Evolutionary conservation across 2,797 vertebrate genomes (phyloP).

Genomic region (Gallirallus australis): DNA sequence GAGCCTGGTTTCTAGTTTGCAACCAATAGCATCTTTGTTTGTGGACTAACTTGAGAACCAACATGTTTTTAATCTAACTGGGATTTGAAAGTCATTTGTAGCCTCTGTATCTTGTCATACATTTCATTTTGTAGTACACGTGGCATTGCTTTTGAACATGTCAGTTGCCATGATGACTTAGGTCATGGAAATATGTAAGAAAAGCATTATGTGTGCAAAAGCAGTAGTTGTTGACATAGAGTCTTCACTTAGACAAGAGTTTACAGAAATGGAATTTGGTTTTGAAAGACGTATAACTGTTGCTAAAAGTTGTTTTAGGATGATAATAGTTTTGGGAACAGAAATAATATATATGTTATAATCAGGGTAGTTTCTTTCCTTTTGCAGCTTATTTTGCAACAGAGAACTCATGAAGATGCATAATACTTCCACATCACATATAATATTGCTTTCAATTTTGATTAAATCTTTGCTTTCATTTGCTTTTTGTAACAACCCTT

Average conservation of each 20-base stretch:
- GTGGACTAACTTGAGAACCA: background rate
- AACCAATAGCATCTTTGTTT: background rate
- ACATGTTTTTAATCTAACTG: background rate
- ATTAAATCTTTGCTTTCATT: background rate
- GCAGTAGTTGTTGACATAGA: background rate
- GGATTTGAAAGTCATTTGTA: background rate
- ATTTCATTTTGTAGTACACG: fast-evolving
- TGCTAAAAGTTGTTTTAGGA: background rate
- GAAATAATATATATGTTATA: background rate
- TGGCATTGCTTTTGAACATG: background rate
- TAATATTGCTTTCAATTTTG: background rate
- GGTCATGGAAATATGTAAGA: background rate
- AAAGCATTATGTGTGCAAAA: background rate
- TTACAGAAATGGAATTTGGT: background rate
- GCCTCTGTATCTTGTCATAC: background rate
- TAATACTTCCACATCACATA: background rate
- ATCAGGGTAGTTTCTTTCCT: background rate
- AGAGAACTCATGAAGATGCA: background rate
- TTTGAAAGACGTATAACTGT: background rate
- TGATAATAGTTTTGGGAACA: background rate
- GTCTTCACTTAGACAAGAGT: background rate
- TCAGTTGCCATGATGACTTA: background rate
- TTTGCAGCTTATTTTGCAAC: background rate
- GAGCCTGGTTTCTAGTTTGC: background rate
- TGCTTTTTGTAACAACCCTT: background rate